phyloP scores from a whole-genome alignment of 2,888 invertebrate species.

The Rhaphigaster nebulosa region DNA sequence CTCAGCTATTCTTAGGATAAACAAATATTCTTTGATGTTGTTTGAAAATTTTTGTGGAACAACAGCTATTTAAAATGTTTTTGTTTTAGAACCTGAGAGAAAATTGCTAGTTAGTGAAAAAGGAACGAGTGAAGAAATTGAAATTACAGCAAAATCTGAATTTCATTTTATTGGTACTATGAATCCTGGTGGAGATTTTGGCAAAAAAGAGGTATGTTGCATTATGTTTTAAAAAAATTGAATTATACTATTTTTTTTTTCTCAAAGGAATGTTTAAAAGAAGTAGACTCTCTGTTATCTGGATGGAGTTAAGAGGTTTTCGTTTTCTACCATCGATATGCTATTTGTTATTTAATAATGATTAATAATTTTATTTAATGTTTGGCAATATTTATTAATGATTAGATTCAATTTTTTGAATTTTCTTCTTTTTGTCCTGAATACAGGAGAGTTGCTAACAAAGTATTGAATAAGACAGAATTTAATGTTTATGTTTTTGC shows the following conservation, averaged over 20 bases:
- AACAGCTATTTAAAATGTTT: constrained; percentile 47
- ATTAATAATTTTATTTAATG: too few relatives aligned
- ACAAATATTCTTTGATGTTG: background rate
- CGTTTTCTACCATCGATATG: too few relatives aligned
- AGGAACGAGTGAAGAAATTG: constrained; percentile 68
- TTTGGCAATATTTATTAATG: too few relatives aligned
- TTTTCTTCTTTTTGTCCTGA: too few relatives aligned
- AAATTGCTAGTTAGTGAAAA: constrained; percentile 93
- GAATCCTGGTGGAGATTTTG: constrained; percentile 99
- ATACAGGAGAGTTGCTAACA: too few relatives aligned
- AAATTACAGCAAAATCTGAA: constrained; percentile 76
- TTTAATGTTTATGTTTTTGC: too few relatives aligned
- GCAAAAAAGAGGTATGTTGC: constrained; percentile 88
- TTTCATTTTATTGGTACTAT: constrained; percentile 97
- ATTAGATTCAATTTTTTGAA: too few relatives aligned
- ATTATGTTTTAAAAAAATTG: background rate
- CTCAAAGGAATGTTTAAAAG: background rate
- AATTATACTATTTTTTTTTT: background rate
- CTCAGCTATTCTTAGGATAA: background rate
- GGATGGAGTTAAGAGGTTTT: too few relatives aligned
- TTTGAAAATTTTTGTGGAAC: background rate
- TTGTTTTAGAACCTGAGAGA: constrained; percentile 84
- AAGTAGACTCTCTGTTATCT: too few relatives aligned
- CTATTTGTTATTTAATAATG: too few relatives aligned
- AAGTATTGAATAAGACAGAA: too few relatives aligned